phyloP scores from a whole-genome alignment of 2,113 vertebrate species.

The Hydrochoerus hydrochaeris region DNA sequence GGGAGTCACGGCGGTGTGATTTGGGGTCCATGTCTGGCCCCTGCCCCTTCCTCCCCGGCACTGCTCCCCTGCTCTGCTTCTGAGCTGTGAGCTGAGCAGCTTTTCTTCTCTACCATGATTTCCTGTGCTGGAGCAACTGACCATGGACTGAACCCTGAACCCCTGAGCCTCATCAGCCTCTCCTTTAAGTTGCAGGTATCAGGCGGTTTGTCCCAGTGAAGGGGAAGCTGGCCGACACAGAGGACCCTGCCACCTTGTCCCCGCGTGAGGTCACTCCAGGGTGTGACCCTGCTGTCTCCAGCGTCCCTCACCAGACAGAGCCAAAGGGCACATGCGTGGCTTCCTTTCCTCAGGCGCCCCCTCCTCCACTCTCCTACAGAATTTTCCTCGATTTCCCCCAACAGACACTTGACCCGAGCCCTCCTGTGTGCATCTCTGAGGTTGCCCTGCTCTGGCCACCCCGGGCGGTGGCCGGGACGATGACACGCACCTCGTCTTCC shows the following conservation, averaged over 20 bases:
- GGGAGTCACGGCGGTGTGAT: neutral
- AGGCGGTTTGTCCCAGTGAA: neutral
- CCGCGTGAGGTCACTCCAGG: fast-evolving
- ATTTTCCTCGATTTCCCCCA: neutral
- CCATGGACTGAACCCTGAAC: neutral
- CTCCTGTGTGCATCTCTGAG: fast-evolving
- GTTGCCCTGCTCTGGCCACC: neutral
- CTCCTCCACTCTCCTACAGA: too few species aligned
- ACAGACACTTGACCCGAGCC: fast-evolving
- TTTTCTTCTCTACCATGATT: neutral
- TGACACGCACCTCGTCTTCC: slow-evolving; percentile 69
- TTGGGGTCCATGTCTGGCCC: neutral
- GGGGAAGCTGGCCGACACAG: too few species aligned
- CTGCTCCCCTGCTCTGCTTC: neutral
- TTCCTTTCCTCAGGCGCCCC: fast-evolving
- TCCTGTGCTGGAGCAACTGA: neutral
- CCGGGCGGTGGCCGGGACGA: fast-evolving
- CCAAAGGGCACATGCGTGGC: fast-evolving
- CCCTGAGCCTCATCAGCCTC: neutral
- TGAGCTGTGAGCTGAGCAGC: neutral
- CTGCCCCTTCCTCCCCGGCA: neutral
- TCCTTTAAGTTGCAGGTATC: neutral
- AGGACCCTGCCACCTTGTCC: neutral
- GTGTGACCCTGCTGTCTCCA: too few species aligned
- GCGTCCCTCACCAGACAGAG: neutral